These are phyloP conservation scores for Philereme transversata DNA, from an alignment of 2,888 invertebrate genomes.

Conservation along the genomic window DNA sequence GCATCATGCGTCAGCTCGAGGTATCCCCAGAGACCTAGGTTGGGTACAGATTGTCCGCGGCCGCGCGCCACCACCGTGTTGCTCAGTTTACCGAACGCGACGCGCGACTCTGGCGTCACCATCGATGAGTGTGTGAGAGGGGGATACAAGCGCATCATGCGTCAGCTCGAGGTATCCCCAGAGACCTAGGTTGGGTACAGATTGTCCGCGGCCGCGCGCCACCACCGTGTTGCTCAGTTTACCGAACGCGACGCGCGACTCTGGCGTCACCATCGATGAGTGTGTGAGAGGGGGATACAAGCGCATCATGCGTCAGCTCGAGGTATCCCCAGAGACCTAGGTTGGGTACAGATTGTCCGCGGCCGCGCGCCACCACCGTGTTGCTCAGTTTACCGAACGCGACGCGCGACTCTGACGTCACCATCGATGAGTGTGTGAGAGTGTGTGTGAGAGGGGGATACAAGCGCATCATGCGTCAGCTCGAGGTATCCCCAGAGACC, in stretches of 20 bases:
- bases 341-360: slow-evolving; percentile 91
- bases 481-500: slow-evolving; percentile 81
- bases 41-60: slow-evolving; percentile 89
- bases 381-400: not conserved
- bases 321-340: slow-evolving; percentile 86
- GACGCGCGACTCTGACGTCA: slow-evolving; percentile 7
- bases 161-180: slow-evolving; percentile 13
- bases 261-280: not conserved
- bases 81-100: slow-evolving; percentile 50
- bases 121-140: not conserved
- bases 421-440: not conserved
- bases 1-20: slow-evolving; percentile 1
- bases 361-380: not conserved
- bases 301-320: slow-evolving; percentile 2
- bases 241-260: not conserved
- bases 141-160: slow-evolving; percentile 3
- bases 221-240: no score
- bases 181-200: slow-evolving; percentile 17
- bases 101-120: slow-evolving; percentile 67
- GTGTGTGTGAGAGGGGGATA: slow-evolving; percentile 21
- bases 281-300: slow-evolving; percentile 9
- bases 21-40: slow-evolving; percentile 88
- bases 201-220: no score
- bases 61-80: no score
- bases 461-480: slow-evolving; percentile 20